Evolutionary conservation across 2,797 vertebrate genomes (phyloP).

Genomic region (Hafferia zeledoni): DNA sequence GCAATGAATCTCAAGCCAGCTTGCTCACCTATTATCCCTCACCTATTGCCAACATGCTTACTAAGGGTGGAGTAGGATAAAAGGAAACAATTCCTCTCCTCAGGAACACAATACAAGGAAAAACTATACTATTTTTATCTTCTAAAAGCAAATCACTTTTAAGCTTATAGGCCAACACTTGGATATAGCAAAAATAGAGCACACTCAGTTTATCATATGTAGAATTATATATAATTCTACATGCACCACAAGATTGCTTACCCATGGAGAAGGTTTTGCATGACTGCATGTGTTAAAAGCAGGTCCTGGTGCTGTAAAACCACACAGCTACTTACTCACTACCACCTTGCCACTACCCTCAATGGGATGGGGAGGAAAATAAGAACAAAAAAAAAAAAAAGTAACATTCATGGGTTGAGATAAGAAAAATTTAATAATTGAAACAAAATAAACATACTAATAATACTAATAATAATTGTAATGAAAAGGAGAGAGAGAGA

Average conservation of each 20-base stretch:
- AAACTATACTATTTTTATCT: not conserved
- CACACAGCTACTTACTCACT: not conserved
- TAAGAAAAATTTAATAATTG: not conserved
- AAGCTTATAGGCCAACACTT: not conserved
- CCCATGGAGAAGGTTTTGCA: not conserved
- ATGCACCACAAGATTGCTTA: not conserved
- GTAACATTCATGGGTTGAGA: not conserved
- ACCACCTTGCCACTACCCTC: not conserved
- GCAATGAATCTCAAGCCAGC: not conserved
- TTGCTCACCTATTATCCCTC: not conserved
- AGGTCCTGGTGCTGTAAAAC: not conserved
- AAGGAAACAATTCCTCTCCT: not conserved
- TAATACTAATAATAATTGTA: not conserved
- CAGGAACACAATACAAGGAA: not conserved
- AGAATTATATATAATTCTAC: not conserved
- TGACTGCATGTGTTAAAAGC: not conserved
- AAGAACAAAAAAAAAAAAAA: not conserved
- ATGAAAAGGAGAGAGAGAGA: not conserved
- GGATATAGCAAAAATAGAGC: not conserved
- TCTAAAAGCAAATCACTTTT: not conserved
- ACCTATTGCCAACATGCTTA: not conserved
- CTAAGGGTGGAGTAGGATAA: not conserved
- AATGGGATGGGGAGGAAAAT: not conserved
- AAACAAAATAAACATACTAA: not conserved
- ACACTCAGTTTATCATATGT: not conserved